Percentiles rank a stretch among this genome's conserved stretches.
Evolutionary conservation across 1,140 invertebrate genomes (phyloP).

Genomic region (Phortica variegata): DNA sequence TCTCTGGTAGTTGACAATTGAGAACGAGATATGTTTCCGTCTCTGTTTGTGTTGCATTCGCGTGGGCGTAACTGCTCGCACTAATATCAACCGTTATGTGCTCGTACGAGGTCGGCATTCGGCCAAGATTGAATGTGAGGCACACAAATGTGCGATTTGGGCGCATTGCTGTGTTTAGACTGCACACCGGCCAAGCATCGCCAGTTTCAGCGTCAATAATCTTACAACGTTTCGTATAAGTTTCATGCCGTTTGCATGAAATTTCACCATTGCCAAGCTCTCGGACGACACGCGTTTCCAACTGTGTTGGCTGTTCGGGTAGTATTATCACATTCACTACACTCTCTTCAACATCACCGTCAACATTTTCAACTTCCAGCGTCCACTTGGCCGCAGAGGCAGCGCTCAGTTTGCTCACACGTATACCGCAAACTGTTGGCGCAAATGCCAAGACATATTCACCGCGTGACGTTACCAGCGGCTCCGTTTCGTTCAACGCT

Average conservation of each 20-base stretch:
- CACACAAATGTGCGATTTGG: constrained; percentile 15
- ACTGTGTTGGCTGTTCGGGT: constrained; percentile 4
- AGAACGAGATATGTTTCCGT: neutral
- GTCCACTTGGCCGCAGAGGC: constrained; percentile 7
- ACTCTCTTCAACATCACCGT: constrained; percentile 8
- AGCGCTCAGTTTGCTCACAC: constrained; percentile 6
- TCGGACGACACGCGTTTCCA: constrained; percentile 10
- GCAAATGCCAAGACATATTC: constrained; percentile 12
- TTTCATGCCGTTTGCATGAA: constrained; percentile 3
- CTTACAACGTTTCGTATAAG: constrained; percentile 12
- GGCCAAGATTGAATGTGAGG: constrained; percentile 11
- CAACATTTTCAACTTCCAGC: constrained; percentile 9
- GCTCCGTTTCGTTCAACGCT: constrained; percentile 9
- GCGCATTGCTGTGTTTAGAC: constrained; percentile 9
- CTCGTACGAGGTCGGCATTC: constrained; percentile 9
- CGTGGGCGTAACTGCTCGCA: constrained; percentile 1
- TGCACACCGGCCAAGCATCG: constrained; percentile 2
- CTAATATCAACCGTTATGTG: constrained; percentile 10
- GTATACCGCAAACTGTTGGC: constrained; percentile 9
- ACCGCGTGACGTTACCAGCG: constrained; percentile 1
- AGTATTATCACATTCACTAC: constrained; percentile 1
- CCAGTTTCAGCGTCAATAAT: constrained; percentile 11
- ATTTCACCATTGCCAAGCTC: constrained; percentile 10
- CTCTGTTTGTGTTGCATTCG: constrained; percentile 1
- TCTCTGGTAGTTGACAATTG: constrained; percentile 6